A percentile compares a stretch with the other conserved stretches of the same genome.
phyloP scores from a whole-genome alignment of 2,888 invertebrate species.

The Tryphoninae sp. region DNA sequence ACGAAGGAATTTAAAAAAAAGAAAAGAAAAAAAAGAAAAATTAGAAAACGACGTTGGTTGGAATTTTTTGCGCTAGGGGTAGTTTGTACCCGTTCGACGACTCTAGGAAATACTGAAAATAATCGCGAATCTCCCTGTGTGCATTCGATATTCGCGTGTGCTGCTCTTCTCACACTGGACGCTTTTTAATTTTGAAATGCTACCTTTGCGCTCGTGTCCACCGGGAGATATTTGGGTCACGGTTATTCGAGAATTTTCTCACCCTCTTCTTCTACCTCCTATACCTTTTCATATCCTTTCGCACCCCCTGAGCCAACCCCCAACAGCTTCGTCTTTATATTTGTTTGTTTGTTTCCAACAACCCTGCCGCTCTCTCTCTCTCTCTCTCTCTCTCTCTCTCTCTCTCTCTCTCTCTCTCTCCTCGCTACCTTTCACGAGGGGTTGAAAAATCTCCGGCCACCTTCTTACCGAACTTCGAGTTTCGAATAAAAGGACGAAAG shows the following conservation, averaged over 20 bases:
- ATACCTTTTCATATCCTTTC: slow-evolving; percentile 22
- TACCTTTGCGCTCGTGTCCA: slow-evolving; percentile 48
- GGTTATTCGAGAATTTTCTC: slow-evolving; percentile 57
- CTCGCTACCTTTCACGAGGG: background rate
- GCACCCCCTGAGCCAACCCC: background rate
- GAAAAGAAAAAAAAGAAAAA: background rate
- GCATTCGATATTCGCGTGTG: background rate
- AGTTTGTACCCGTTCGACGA: too few relatives aligned
- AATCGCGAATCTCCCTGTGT: background rate
- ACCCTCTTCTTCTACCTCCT: slow-evolving; percentile 12
- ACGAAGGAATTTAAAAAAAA: background rate
- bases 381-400: slow-evolving; percentile 22
- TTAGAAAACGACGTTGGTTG: background rate
- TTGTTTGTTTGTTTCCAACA: slow-evolving; percentile 15
- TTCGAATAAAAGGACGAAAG: background rate
- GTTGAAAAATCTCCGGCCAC: slow-evolving; percentile 7
- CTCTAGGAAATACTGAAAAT: too few relatives aligned
- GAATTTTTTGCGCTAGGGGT: too few relatives aligned
- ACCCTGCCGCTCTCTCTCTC: background rate
- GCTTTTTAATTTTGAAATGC: slow-evolving; percentile 68
- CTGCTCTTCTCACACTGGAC: slow-evolving; percentile 21
- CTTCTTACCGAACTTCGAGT: slow-evolving; percentile 1
- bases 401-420: background rate
- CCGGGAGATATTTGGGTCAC: slow-evolving; percentile 67
- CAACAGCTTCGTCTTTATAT: slow-evolving; percentile 38